phyloP scores from a whole-genome alignment of 2,797 vertebrate species.

The Muraenolepis orangiensis region DNA sequence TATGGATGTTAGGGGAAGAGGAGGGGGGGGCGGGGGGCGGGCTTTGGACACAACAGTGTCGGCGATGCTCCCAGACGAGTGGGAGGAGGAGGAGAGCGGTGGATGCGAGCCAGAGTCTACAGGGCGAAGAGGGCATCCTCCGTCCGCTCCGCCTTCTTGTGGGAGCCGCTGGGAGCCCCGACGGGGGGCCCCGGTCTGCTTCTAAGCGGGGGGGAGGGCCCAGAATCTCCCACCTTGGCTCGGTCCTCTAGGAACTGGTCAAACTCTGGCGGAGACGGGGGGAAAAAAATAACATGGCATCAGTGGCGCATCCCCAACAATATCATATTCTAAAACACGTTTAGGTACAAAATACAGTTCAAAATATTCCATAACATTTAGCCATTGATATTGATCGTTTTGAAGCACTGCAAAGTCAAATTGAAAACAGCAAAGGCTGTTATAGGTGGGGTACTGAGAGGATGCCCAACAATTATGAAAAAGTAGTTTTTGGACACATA shows the following conservation, averaged over 20 bases:
- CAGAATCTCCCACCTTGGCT: slow-evolving; percentile 84
- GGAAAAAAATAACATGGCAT: background rate
- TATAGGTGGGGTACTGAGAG: too few relatives aligned
- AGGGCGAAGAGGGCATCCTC: slow-evolving; percentile 95
- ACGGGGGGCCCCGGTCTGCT: slow-evolving; percentile 67
- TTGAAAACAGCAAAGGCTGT: too few relatives aligned
- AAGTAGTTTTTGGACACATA: too few relatives aligned
- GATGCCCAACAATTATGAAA: too few relatives aligned
- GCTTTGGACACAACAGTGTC: slow-evolving; percentile 15
- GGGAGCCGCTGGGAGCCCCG: slow-evolving; percentile 64
- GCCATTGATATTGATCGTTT: too few relatives aligned
- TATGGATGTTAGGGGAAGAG: slow-evolving; percentile 10
- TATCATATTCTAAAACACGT: background rate
- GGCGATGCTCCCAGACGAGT: slow-evolving; percentile 25
- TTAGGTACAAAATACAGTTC: too few relatives aligned
- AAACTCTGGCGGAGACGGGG: slow-evolving; percentile 79
- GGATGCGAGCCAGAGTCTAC: slow-evolving; percentile 58
- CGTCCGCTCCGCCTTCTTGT: slow-evolving; percentile 87
- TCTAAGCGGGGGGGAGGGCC: slow-evolving; percentile 79
- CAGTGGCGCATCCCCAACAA: background rate
- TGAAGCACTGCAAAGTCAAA: too few relatives aligned
- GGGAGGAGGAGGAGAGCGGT: slow-evolving; percentile 27
- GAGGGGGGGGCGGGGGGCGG: too few relatives aligned
- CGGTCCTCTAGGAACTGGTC: slow-evolving; percentile 97
- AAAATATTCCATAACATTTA: too few relatives aligned